phyloP scores from a whole-genome alignment of 2,888 invertebrate species.

The Erpobdella octoculata region DNA sequence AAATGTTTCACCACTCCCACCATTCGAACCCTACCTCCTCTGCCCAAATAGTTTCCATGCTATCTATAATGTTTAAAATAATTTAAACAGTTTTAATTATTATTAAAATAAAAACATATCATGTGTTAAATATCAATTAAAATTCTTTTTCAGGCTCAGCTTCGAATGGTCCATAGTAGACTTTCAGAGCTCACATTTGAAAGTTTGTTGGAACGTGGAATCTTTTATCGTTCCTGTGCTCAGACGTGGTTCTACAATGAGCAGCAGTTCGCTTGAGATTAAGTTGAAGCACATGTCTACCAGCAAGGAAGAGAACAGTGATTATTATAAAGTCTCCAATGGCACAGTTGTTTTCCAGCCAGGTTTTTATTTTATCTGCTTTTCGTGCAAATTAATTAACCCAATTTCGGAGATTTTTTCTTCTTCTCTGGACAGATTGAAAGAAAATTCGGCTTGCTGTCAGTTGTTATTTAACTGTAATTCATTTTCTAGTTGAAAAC shows the following conservation, averaged over 20 bases:
- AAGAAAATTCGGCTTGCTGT: background rate
- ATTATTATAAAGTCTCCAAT: conserved; percentile 41
- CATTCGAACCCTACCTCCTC: no score
- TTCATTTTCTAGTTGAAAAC: no score
- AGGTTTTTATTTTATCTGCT: conserved; percentile 15
- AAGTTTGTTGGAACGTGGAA: conserved; percentile 49
- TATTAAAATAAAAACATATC: no score
- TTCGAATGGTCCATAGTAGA: conserved; percentile 41
- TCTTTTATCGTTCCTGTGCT: conserved; percentile 42
- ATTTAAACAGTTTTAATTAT: no score
- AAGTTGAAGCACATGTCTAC: conserved; percentile 45
- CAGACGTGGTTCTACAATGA: conserved; percentile 41
- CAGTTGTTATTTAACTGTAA: no score
- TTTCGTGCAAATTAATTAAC: background rate
- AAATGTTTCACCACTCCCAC: no score
- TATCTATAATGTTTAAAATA: no score
- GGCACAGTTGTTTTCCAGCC: conserved; percentile 15
- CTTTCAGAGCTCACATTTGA: conserved; percentile 42
- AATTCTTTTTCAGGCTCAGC: conserved; percentile 27
- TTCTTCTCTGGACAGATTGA: background rate
- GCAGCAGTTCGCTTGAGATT: conserved; percentile 43
- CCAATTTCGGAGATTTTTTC: background rate
- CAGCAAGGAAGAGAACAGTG: conserved; percentile 40
- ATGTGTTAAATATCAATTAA: background rate
- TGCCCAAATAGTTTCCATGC: no score